A percentile compares a stretch with the other conserved stretches of the same genome.
phyloP scores from a whole-genome alignment of 2,888 invertebrate genomes.

The Eueremaeus valkanovi region DNA sequence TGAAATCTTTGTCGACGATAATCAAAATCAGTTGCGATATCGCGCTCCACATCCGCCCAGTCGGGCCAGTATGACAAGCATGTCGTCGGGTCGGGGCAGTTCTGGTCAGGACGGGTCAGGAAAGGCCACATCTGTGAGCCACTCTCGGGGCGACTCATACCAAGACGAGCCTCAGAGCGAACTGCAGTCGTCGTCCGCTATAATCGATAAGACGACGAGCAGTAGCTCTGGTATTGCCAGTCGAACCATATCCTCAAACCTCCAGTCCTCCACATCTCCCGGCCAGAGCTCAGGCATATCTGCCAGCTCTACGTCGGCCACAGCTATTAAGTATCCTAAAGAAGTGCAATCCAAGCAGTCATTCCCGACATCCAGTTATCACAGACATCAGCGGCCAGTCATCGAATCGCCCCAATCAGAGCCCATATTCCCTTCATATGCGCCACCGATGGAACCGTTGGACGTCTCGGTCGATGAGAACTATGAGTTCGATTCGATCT shows the following conservation, averaged over 20 bases:
- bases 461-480: constrained; percentile 40
- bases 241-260: constrained; percentile 68
- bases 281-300: constrained; percentile 40
- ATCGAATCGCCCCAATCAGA: constrained; percentile 46
- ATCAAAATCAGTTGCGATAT: constrained; percentile 38
- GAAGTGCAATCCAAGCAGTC: constrained; percentile 26
- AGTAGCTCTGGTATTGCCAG: constrained; percentile 87
- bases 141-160: constrained; percentile 45
- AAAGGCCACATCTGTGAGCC: constrained; percentile 44
- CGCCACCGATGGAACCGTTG: constrained; percentile 38
- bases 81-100: constrained; percentile 46
- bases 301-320: constrained; percentile 6
- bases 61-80: constrained; percentile 45
- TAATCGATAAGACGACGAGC: constrained; percentile 73
- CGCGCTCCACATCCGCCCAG: constrained; percentile 41
- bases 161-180: constrained; percentile 47
- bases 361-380: not conserved
- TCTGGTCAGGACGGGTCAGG: constrained; percentile 50
- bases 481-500: constrained; percentile 40
- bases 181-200: constrained; percentile 57
- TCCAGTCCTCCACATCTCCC: constrained; percentile 43
- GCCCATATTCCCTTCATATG: constrained; percentile 43
- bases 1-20: constrained; percentile 22
- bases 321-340: not conserved
- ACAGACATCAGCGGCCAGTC: constrained; percentile 33